These are phyloP conservation scores for Antitype chi DNA, from an alignment of 2,888 invertebrate genomes.

Conservation along the genomic window DNA sequence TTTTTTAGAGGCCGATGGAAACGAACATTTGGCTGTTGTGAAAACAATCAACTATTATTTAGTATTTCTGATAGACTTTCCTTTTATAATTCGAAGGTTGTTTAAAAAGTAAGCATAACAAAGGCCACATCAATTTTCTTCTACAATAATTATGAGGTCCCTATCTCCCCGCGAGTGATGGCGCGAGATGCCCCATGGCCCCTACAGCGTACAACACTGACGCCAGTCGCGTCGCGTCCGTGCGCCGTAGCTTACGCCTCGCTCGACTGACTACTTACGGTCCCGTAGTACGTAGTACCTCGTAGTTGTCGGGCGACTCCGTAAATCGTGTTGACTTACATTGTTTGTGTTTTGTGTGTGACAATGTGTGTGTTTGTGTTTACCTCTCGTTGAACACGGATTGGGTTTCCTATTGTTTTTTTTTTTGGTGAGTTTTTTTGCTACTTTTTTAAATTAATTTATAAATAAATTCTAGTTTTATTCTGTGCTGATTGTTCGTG, in stretches of 20 bases:
- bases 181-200: conserved; percentile 40
- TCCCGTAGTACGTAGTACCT: conserved; percentile 25
- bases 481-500: not conserved
- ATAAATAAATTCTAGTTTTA: not conserved
- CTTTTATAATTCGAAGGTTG: not conserved
- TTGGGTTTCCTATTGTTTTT: conserved; percentile 56
- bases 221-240: conserved; percentile 58
- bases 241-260: conserved; percentile 26
- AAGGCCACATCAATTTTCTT: not conserved
- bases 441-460: not conserved
- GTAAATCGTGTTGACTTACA: conserved; percentile 52
- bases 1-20: not conserved
- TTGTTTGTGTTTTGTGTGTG: conserved; percentile 67
- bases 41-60: not conserved
- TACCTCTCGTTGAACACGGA: conserved; percentile 57
- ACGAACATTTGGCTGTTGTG: not conserved
- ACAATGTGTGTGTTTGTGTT: conserved; percentile 65
- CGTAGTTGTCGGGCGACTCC: conserved; percentile 24
- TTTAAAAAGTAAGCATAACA: conserved; percentile 13
- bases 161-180: conserved; percentile 40
- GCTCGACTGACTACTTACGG: conserved; percentile 6
- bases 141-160: not conserved
- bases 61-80: not conserved
- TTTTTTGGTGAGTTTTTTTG: conserved; percentile 65
- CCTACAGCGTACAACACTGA: conserved; percentile 1